Conservation (phyloP, 2,797 vertebrate genomes). For the Phalanger gymnotis region DNA sequence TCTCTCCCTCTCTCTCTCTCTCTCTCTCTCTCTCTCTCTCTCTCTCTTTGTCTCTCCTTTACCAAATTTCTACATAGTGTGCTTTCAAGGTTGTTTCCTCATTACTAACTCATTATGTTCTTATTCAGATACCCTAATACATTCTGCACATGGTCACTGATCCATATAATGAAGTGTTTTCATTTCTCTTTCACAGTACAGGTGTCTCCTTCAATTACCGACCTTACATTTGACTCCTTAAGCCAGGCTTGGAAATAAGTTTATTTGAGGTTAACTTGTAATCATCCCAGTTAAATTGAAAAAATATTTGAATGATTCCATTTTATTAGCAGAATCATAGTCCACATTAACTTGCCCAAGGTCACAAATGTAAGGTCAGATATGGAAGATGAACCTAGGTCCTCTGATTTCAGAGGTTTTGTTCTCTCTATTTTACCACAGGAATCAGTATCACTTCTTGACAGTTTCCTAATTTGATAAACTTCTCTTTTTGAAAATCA, state of each 20-base stretch:
- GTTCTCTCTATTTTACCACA: neutral
- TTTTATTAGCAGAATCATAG: neutral
- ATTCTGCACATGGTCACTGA: neutral
- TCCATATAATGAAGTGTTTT: slow-evolving; percentile 34
- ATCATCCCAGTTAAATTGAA: slow-evolving; percentile 52
- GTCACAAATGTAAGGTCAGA: neutral
- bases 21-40: no score
- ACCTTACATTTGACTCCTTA: neutral
- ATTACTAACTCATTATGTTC: neutral
- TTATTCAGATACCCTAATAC: slow-evolving; percentile 1
- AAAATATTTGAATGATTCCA: neutral
- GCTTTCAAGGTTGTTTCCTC: neutral
- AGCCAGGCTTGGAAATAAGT: neutral
- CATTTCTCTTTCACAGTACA: neutral
- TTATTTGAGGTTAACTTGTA: neutral
- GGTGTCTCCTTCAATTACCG: neutral
- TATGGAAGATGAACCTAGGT: neutral
- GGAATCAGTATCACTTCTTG: neutral
- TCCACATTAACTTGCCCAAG: neutral
- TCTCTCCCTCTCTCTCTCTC: no score
- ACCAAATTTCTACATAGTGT: neutral
- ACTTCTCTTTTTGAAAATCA: neutral
- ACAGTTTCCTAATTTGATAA: neutral
- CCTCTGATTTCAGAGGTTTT: neutral
- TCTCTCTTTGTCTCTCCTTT: neutral